Base-by-base conservation (phyloP, 2,797 vertebrate genomes). In the Masticophis lateralis region DNA sequence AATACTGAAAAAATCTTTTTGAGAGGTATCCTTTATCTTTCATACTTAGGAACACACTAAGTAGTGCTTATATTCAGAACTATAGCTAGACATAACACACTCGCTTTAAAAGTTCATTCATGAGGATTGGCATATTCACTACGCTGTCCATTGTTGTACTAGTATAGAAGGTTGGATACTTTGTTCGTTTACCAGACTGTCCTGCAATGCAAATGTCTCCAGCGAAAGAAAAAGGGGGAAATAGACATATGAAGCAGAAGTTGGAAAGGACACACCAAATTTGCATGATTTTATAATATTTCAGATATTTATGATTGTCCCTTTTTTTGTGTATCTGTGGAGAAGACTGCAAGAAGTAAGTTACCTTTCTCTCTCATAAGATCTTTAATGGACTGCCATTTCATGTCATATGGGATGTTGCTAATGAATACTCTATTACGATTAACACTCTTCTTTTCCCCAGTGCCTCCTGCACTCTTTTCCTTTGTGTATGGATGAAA, bases 301-400 rank as follows among this genome's bases (percentile, higher is more conserved):
- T 92, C 95, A 11, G 89, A 90, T 87, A 90, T 43, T 96, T 57
- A 93, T 88, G 87, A 95, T 94, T 93, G 92, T 91, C 10, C 87
- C 37, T 91, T 69, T 69, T 95, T 20, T 0, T 7, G 56, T 8
- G 22, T 12, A 11, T 27, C 22, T 66, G 93, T 4, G 93, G 90
- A 89, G 95, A 95, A 86, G 61, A 69, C 93, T 95, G 94, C 56
- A 96, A 97, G 88, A 60, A 97, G 4, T 95, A 89, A 95, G 97
- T 99, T 99, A 99, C 99, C 99, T 99, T 99, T 99, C 96, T 99
- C 99, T 96, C 99, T 98, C 99, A 99, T 99, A 90, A 99, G 98
- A 98, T 99, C 99, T 99, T 99, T 99, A 97, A 99, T 99, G 94
- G 99, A 99, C 98, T 99, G 99, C 99, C 99, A 99, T 97, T 99